phyloP scores from a whole-genome alignment of 2,797 vertebrate genomes.

The Botia almorhae region DNA sequence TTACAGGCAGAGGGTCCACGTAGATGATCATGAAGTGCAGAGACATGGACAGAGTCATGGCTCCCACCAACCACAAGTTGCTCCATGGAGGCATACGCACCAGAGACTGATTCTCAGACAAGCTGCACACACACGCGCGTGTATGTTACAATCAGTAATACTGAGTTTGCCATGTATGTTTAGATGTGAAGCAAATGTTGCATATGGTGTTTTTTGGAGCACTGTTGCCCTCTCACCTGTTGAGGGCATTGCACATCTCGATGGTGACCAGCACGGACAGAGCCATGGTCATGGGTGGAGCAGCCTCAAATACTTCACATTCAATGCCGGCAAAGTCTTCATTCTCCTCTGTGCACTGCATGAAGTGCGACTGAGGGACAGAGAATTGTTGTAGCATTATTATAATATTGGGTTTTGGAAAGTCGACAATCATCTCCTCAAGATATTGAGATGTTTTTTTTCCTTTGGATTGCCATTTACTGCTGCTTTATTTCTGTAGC shows the following conservation, averaged over 20 bases:
- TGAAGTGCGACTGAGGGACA: constrained; percentile 85
- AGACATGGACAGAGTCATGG: constrained; percentile 92
- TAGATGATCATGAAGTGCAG: constrained; percentile 95
- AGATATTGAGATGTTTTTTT: no score
- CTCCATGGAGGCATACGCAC: constrained; percentile 90
- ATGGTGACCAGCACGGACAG: constrained; percentile 93
- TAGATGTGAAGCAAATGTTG: no score
- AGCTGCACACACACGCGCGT: constrained; percentile 71
- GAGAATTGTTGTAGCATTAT: background rate
- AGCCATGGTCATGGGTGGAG: constrained; percentile 93
- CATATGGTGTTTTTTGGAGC: background rate
- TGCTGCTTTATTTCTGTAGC: no score
- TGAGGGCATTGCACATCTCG: constrained; percentile 94
- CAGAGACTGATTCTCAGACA: constrained; percentile 92
- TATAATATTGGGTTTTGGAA: background rate
- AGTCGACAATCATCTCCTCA: no score
- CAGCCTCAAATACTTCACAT: constrained; percentile 87
- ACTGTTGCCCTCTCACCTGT: constrained; percentile 74
- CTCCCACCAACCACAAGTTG: constrained; percentile 86
- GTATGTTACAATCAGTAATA: background rate
- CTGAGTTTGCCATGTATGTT: background rate
- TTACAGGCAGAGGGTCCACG: constrained; percentile 88
- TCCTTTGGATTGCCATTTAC: no score
- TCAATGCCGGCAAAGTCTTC: constrained; percentile 80
- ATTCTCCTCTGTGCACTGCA: constrained; percentile 87